Evolutionary conservation across 2,797 vertebrate genomes (phyloP).

Genomic region (Ctenosaura bakeri): DNA sequence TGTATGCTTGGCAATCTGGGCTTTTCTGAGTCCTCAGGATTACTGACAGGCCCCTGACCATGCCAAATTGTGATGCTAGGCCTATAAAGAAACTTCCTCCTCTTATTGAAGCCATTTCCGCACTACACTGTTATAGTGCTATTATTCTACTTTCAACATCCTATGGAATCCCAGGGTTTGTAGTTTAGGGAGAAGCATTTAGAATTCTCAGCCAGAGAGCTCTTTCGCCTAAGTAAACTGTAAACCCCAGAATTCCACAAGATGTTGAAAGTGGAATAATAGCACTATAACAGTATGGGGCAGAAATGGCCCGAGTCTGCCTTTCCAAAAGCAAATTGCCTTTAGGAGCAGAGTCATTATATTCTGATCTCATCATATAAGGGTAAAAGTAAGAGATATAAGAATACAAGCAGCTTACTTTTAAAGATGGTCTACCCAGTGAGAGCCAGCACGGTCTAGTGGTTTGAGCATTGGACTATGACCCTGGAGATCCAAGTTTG

Average conservation of each 20-base stretch:
- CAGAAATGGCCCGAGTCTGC: neutral
- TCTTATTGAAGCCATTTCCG: conserved; percentile 12
- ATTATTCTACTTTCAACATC: too few species aligned
- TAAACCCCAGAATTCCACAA: too few species aligned
- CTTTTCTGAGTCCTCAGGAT: neutral
- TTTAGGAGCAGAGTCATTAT: neutral
- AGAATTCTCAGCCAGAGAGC: too few species aligned
- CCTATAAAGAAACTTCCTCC: neutral
- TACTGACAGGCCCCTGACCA: neutral
- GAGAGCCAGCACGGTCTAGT: too few species aligned
- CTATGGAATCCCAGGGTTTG: too few species aligned
- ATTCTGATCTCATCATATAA: conserved; percentile 20
- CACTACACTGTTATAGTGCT: too few species aligned
- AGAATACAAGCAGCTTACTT: neutral
- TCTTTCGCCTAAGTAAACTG: too few species aligned
- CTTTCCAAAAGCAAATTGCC: neutral
- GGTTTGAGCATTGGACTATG: too few species aligned
- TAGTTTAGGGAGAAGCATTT: too few species aligned
- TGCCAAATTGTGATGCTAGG: neutral
- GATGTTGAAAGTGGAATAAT: too few species aligned
- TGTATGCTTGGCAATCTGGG: neutral
- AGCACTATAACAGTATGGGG: too few species aligned
- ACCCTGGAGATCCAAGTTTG: too few species aligned
- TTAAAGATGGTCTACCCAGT: neutral
- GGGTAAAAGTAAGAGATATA: neutral